Evolutionary conservation across 2,113 vertebrate genomes (phyloP), one percentile per base, ranked within the genome.

Genomic region (Psammodynastes pulverulentus): DNA sequence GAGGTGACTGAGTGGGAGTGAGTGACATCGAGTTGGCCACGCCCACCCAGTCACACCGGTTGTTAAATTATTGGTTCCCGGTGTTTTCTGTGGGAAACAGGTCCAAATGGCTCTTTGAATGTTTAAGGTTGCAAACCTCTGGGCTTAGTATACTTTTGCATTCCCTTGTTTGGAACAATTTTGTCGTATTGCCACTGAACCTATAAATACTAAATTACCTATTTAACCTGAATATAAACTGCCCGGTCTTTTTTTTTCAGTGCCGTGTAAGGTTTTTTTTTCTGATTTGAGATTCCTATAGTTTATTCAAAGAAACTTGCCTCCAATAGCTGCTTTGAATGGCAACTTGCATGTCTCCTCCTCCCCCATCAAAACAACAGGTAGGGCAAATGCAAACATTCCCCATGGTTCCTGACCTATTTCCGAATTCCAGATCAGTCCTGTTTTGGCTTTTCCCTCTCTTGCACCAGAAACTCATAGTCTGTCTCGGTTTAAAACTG

Each of bases 331-430:
- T 17, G 54, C 88, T 94, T 95, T 89, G 90, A 93, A 96, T 58
- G 91, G 90, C 91, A 84, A 90, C 87, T 84, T 92, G 95, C 43
- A 8, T 29, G 0, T 93, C 91, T 96, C 94, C 95, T 96, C 86
- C 86, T 26, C 95, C 94, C 91, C 91, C 95, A 95, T 96, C 95
- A 95, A 92, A 95, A 93, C 95, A 96, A 95, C 96, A 96, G 95
- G 96, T 97, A 95, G 90, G 84, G 19, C 86, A 94, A 92, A 89
- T 89, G 88, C 91, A 95, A 95, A 95, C 94, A 92, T 88, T 95
- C 92, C 90, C 90, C 86, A 90, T 17, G 3, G 0, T 17, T 93
- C 94, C 94, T 94, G 87, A 92, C 7, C 93, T 89, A 91, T 93
- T 93, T 95, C 53, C n/a, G 0, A 90, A 43, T 91, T 84, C 90